Evolutionary conservation across 2,888 invertebrate species (phyloP).

Genomic region (Drosophila monieri): DNA sequence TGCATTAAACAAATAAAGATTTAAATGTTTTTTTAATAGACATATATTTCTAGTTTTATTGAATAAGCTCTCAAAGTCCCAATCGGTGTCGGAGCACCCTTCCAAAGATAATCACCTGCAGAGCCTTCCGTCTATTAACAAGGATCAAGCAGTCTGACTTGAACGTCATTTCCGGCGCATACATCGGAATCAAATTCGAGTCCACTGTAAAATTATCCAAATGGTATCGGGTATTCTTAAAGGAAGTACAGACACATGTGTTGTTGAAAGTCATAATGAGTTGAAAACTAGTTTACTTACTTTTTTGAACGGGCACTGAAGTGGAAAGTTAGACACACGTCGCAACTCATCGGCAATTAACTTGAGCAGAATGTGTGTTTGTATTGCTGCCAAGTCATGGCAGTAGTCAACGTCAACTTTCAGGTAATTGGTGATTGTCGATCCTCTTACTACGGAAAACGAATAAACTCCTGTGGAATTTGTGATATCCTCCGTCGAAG

Average conservation of each 20-base stretch:
- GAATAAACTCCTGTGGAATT: conserved; percentile 2
- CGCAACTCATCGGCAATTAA: conserved; percentile 25
- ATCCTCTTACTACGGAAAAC: conserved; percentile 9
- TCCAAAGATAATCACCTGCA: conserved; percentile 8
- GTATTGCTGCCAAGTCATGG: not conserved
- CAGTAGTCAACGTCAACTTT: conserved; percentile 19
- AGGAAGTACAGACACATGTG: not conserved
- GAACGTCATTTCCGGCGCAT: conserved; percentile 22
- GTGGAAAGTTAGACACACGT: conserved; percentile 31
- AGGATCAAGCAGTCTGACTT: not conserved
- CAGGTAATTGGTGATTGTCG: conserved; percentile 13
- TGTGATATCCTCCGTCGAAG: conserved; percentile 2
- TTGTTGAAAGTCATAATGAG: not conserved
- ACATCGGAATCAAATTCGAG: conserved; percentile 15
- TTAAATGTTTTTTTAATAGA: not conserved
- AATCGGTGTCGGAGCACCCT: not conserved
- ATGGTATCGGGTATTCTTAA: conserved; percentile 9
- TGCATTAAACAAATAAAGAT: not conserved
- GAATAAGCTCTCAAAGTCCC: not conserved
- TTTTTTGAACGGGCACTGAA: conserved; percentile 39
- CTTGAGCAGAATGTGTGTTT: conserved; percentile 8
- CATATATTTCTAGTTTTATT: too few species aligned
- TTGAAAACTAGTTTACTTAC: conserved; percentile 5
- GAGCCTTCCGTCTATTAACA: not conserved
- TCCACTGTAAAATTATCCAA: conserved; percentile 13